These are phyloP conservation scores for Pithys albifrons DNA, from an alignment of 2,113 vertebrate genomes.

Conservation along the genomic window DNA sequence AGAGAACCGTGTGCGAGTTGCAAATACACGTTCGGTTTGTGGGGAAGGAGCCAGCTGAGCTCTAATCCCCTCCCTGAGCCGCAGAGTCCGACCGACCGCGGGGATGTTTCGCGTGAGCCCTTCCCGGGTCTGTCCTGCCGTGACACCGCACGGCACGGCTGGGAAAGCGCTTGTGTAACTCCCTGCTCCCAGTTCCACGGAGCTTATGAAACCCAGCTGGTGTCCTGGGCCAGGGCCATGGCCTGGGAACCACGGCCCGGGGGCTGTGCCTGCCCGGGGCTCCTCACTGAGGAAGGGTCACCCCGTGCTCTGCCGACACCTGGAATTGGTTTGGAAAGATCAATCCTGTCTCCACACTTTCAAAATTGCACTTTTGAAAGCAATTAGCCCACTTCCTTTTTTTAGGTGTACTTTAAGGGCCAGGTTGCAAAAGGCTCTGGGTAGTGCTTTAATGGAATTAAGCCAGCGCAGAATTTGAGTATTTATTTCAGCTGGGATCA, in stretches of 20 bases:
- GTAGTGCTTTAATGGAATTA: not conserved
- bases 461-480: not conserved
- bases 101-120: not conserved
- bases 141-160: rapidly evolving
- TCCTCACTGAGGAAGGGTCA: rapidly evolving
- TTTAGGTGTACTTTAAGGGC: not conserved
- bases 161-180: not conserved
- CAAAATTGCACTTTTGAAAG: not conserved
- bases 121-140: not conserved
- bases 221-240: not conserved
- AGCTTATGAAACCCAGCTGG: not conserved
- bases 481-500: not conserved
- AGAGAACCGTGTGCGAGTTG: rapidly evolving
- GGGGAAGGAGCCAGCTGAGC: not conserved
- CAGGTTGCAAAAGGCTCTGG: not conserved
- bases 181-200: not conserved
- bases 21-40: rapidly evolving
- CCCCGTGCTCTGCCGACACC: rapidly evolving
- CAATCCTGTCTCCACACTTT: rapidly evolving
- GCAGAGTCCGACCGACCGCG: not conserved
- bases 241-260: not conserved
- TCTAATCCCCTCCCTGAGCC: not conserved
- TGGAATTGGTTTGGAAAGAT: not conserved
- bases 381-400: not conserved
- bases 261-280: not conserved